These are phyloP conservation scores for Drosophila littoralis DNA, from an alignment of 1,140 invertebrate species.

Conservation along the genomic window DNA sequence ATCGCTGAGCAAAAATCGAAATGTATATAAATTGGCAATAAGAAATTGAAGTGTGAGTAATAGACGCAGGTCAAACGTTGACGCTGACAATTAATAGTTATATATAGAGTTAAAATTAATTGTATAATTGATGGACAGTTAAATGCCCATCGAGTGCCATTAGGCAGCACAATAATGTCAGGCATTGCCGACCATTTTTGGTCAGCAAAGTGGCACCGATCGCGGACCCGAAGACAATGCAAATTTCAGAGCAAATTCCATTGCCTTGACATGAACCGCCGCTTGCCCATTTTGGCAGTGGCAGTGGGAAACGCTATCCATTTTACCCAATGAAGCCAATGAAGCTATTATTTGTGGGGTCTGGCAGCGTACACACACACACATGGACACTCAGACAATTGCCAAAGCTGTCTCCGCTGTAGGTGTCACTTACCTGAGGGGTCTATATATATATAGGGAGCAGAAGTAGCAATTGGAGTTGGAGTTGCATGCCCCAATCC, in stretches of 20 bases:
- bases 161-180: constrained; percentile 75
- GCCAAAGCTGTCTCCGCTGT: constrained; percentile 43
- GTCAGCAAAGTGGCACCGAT: constrained; percentile 42
- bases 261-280: constrained; percentile 51
- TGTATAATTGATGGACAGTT: constrained; percentile 76
- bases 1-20: constrained; percentile 25
- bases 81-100: constrained; percentile 69
- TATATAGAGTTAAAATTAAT: constrained; percentile 68
- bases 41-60: constrained; percentile 32
- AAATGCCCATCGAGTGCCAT: constrained; percentile 63
- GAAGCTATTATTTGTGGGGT: constrained; percentile 80
- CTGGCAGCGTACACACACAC: constrained; percentile 15
- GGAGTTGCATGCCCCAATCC: constrained; percentile 26
- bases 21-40: constrained; percentile 9
- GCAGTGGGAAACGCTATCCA: constrained; percentile 50
- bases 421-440: constrained; percentile 75
- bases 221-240: constrained; percentile 60
- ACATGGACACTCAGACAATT: constrained; percentile 18
- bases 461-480: constrained; percentile 12
- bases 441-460: constrained; percentile 7
- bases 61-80: constrained; percentile 22
- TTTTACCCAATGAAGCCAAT: constrained; percentile 48
- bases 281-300: constrained; percentile 55
- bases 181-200: constrained; percentile 69
- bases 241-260: constrained; percentile 79